Base-by-base conservation (phyloP, 64 coral and sea anemone genomes). In the Montipora foliosa region DNA sequence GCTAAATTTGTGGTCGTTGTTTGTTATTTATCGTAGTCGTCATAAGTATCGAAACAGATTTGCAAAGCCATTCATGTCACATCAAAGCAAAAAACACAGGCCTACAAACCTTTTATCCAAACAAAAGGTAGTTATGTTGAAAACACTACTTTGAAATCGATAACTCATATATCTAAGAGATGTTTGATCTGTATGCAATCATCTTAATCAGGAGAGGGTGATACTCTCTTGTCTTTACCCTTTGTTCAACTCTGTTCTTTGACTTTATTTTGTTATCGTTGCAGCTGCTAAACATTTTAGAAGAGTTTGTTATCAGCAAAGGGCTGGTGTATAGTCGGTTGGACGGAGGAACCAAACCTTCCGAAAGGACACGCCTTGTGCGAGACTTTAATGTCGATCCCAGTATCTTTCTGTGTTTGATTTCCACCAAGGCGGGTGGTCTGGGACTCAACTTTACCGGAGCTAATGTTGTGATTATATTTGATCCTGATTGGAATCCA, bases 401-500 rank as follows among this genome's bases (percentile, higher is more conserved):
- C 16, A 82, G 82, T 47, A 91, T 95, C 82, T 82, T 79, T 46
- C 16, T 98, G 60, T 98, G 91, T 59, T 64, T 98, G 49, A 75
- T 98, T 47, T 98, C 97, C 16, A 98, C 97, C 0, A 80, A 90
- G 5, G 92, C 97, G 17, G 97, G 97, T 49, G 92, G 93, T 7
- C 67, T 98, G 67, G 97, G 97, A 44, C 79, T 98, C 67, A 98
- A 98, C 83, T 95, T 98, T 22, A 98, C 94, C 10, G 94, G 97
- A 8, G 97, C 97, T 24, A 98, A 98, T 82, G 91, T 98, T 78
- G 97, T 98, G 67, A 91, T 98, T 48, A 95, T 98, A 95, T 98
- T 98, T 94, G 97, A 98, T 29, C 97, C 97, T 9, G 94, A 87
- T 19, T 98, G 97, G 97, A 98, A 98, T 53, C 97, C 97, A 0